Percentiles rank a stretch among this genome's conserved stretches.
phyloP scores from a whole-genome alignment of 2,888 invertebrate species.

The Zygaena filipendulae region DNA sequence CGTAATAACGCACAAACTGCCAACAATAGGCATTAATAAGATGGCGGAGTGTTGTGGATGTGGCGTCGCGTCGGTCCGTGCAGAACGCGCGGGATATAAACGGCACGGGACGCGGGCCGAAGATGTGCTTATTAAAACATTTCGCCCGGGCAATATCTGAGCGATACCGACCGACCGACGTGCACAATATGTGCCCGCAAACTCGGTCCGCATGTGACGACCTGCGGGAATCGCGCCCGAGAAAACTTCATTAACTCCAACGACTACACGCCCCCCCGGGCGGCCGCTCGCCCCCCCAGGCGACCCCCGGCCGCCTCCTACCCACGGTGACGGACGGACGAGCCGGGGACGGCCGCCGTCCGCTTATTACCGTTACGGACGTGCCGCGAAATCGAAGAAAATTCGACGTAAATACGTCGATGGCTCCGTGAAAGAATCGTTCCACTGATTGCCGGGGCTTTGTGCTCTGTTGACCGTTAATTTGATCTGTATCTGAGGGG shows the following conservation, averaged over 20 bases:
- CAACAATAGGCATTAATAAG: conserved; percentile 68
- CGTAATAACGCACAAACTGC: conserved; percentile 59
- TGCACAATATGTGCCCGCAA: conserved; percentile 63
- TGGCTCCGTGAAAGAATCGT: conserved; percentile 52
- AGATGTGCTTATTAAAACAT: conserved; percentile 69
- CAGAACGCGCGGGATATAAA: conserved; percentile 1
- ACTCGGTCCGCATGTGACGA: conserved; percentile 64
- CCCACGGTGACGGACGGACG: conserved; percentile 30
- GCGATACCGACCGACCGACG: conserved; percentile 41
- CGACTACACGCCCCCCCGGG: conserved; percentile 33
- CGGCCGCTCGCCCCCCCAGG: conserved; percentile 18
- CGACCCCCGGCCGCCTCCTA: conserved; percentile 18
- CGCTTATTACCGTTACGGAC: conserved; percentile 66
- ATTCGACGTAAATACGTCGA: conserved; percentile 62
- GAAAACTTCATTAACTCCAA: conserved; percentile 69
- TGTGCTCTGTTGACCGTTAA: conserved; percentile 61
- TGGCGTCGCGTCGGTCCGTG: conserved; percentile 34
- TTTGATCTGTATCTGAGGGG: conserved; percentile 54
- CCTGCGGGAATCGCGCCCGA: conserved; percentile 66
- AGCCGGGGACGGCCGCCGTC: conserved; percentile 46
- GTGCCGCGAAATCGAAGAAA: conserved; percentile 67
- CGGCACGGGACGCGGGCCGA: conserved; percentile 18
- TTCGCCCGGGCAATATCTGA: conserved; percentile 59
- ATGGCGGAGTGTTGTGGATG: conserved; percentile 36
- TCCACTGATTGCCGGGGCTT: conserved; percentile 54